Evolutionary conservation across 2,888 invertebrate genomes (phyloP).

Genomic region (Bombylius discolor): DNA sequence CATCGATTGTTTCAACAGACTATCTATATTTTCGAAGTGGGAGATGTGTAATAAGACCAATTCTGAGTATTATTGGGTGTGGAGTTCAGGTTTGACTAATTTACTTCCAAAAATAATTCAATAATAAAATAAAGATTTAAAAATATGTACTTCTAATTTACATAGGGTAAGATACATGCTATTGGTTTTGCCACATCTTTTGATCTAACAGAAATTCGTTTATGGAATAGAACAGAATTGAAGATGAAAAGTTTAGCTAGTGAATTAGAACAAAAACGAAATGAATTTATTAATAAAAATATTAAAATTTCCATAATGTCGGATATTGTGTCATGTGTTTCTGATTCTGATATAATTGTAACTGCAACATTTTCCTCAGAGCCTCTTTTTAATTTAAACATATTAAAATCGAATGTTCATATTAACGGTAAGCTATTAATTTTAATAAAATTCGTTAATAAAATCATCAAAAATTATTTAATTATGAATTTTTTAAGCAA

Average conservation of each 20-base stretch:
- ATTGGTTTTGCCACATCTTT: slow-evolving; percentile 39
- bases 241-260: slow-evolving; percentile 29
- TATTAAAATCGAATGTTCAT: slow-evolving; percentile 43
- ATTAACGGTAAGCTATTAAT: slow-evolving; percentile 43
- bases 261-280: slow-evolving; percentile 23
- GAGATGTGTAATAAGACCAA: slow-evolving; percentile 1
- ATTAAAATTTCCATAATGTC: slow-evolving; percentile 16
- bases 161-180: slow-evolving; percentile 36
- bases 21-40: slow-evolving; percentile 30
- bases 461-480: neutral
- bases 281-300: slow-evolving; percentile 13
- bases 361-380: slow-evolving; percentile 42
- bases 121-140: neutral
- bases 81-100: slow-evolving; percentile 36
- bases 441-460: neutral
- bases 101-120: no score
- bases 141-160: neutral
- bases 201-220: slow-evolving; percentile 35
- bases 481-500: slow-evolving; percentile 33
- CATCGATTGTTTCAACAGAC: slow-evolving; percentile 43
- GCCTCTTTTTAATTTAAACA: slow-evolving; percentile 40
- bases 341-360: slow-evolving; percentile 47
- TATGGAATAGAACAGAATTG: slow-evolving; percentile 42
- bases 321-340: slow-evolving; percentile 38
- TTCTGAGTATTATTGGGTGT: slow-evolving; percentile 40